These are phyloP conservation scores for Cololabis saira DNA, from an alignment of 2,113 vertebrate genomes.

Conservation along the genomic window DNA sequence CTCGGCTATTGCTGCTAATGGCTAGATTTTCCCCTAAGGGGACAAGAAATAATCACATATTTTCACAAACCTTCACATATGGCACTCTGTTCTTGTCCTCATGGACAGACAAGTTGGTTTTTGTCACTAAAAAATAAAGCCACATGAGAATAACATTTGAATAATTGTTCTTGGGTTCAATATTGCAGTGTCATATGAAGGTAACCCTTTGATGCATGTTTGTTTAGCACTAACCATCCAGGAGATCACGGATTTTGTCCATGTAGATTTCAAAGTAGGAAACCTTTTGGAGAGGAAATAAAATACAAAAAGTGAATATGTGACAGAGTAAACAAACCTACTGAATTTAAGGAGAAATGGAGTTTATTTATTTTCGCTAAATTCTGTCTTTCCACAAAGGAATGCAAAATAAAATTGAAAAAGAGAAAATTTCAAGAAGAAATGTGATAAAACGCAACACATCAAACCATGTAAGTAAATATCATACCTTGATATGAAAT, in stretches of 20 bases:
- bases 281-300: conserved; percentile 78
- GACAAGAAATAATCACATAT: not conserved
- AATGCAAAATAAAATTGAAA: no score
- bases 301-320: not conserved
- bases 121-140: conserved; percentile 82
- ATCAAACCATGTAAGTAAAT: not conserved
- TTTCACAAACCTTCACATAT: conserved; percentile 86
- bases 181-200: not conserved
- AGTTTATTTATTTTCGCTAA: not conserved
- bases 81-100: conserved; percentile 93
- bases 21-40: not conserved
- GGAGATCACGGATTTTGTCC: conserved; percentile 93
- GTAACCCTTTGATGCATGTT: not conserved
- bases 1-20: no score
- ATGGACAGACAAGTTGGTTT: conserved; percentile 91
- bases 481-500: conserved; percentile 91
- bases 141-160: not conserved
- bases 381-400: not conserved
- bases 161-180: not conserved
- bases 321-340: not conserved
- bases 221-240: conserved; percentile 85
- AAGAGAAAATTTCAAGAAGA: not conserved
- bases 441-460: not conserved
- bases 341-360: not conserved
- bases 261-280: conserved; percentile 96